Base-by-base conservation (phyloP, 1,140 invertebrate species). In the Pogonomyrmex barbatus region DNA sequence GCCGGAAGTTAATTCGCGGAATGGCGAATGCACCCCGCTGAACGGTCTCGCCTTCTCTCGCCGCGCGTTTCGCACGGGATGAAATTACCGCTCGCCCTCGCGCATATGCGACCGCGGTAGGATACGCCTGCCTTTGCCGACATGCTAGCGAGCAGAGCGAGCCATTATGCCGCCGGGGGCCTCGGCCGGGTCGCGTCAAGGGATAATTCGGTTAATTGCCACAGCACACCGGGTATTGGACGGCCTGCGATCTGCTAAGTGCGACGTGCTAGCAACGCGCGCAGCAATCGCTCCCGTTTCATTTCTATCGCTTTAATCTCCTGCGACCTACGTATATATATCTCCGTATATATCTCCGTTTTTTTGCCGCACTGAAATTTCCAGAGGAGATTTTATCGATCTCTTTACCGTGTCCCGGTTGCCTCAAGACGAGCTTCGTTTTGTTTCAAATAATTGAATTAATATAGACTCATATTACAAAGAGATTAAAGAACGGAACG, bases 151-250 rank as follows among this genome's bases (percentile, higher is more conserved):
- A 47, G 75, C 62, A 24, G 62, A 88, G 50, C 71, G 71, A 88
- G 54, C 76, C 83, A 81, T 89, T 86, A 78, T 86, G 50, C 71
- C 60, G 50, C 65, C 45, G 33, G 56, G 42, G 24, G 71, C 62
- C 52, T 52, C 62, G 90, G 86, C 89, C 84, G 87, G 91, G 90
- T 88, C 91, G 86, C 77, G 89, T 89, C 86, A 77, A 82, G 84
- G 88, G 86, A 92, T 93, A 92, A 93, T 93, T 93, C 92, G 91
- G 91, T 93, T 93, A 93, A 94, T 93, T 92, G 93, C 86, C 88
- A 89, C 89, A 90, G 87, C 68, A 58, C 47, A 81, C 63, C 88
- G 86, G 84, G 91, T 60, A 81, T 87, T 88, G 89, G 92, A 89
- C 88, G 67, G 77, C 78, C 87, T 88, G 89, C 90, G 91, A 91